Base-by-base conservation (phyloP, 2,113 vertebrate species). In the Dermatemys mawii region DNA sequence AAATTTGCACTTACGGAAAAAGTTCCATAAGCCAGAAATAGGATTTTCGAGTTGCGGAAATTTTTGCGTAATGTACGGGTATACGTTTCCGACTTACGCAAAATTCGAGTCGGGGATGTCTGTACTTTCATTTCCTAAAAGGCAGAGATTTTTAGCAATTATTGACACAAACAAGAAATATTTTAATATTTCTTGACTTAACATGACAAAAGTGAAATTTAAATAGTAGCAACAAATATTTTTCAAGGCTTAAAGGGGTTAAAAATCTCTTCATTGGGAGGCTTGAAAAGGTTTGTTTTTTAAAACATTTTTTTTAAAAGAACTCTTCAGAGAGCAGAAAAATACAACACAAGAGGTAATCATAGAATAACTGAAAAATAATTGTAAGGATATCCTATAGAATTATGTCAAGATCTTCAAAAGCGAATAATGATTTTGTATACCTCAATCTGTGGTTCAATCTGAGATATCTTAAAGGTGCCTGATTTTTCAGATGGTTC, bases 121-220 rank as follows among this genome's bases (percentile, higher is more conserved):
- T n/a, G n/a, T n/a, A 29, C 50, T 94, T 70, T 79, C 49, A 48
- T n/a, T 78, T 44, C 16, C 12, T 79, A 44, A 35, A 38, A 57
- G 83, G 16, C 6, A 1, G 27, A 78, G 22, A 48, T 92, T 2
- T 35, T 81, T 90, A 90, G 85, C 11, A n/a, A 46, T 16, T 46
- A 29, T 46, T 38, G 22, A 46, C 44, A 26, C 4, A 5, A 44
- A 26, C 4, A 5, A 44, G 12, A 82, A 11, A 22, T 83, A 29
- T 89, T 96, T 95, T 51, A 90, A 38, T 55, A 21, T 75, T 51
- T 86, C 7, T 90, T 88, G 38, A 76, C 27, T 92, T 81, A 46
- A 19, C 73, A 7, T 78, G 92, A 46, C 12, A 38, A 27, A 90
- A 92, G 49, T 50, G 4, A 49, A 91, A 46, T 76, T 46, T 76